These are phyloP conservation scores for Sylvia borin DNA, from an alignment of 2,797 vertebrate species.

Conservation along the genomic window DNA sequence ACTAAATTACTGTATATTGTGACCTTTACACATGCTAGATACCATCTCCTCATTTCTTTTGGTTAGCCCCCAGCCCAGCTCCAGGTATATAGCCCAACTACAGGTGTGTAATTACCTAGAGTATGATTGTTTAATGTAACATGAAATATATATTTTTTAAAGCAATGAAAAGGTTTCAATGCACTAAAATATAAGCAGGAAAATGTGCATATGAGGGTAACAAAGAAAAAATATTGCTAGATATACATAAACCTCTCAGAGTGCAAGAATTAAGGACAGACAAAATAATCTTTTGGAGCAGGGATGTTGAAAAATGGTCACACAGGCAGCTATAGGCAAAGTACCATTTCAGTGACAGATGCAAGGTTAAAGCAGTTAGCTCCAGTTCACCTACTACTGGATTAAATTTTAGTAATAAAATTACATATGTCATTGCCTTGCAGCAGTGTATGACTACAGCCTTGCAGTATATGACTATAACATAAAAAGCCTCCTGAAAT, in stretches of 20 bases:
- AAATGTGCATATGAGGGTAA: neutral
- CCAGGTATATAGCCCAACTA: neutral
- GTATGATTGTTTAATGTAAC: neutral
- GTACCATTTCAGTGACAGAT: neutral
- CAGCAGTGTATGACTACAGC: neutral
- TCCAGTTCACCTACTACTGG: neutral
- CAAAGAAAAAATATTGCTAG: neutral
- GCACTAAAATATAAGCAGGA: neutral
- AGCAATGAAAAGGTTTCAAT: neutral
- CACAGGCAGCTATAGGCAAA: neutral
- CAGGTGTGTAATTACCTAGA: neutral
- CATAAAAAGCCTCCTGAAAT: neutral
- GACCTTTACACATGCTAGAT: accelerated
- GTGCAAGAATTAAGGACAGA: neutral
- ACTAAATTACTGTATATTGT: neutral
- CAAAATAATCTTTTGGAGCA: neutral
- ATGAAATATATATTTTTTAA: neutral
- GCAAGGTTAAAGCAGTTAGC: neutral
- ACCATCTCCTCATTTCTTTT: neutral
- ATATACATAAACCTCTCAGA: neutral
- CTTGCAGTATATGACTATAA: neutral
- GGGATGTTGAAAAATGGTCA: neutral
- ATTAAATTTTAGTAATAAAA: neutral
- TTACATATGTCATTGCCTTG: neutral
- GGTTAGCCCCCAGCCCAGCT: neutral